Conservation (phyloP, 1,140 invertebrate genomes). For the Magallana angulata region DNA sequence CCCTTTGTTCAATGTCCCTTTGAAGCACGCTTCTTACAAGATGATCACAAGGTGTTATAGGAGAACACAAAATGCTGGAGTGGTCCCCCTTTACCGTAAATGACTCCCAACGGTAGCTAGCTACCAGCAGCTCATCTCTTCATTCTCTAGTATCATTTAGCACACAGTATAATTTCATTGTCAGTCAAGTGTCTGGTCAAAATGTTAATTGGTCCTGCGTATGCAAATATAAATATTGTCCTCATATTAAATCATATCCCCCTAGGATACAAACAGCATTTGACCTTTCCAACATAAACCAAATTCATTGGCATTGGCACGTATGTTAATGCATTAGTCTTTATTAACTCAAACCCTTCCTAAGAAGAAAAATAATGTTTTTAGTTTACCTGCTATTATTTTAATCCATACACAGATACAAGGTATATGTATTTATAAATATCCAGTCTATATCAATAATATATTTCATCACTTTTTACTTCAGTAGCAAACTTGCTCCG, state of each 20-base stretch:
- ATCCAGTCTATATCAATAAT: too few species aligned
- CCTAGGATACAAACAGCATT: background rate
- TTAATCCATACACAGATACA: too few species aligned
- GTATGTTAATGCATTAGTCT: background rate
- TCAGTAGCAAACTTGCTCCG: too few species aligned
- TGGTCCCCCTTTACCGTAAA: background rate
- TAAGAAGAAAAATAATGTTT: too few species aligned
- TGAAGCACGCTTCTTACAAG: background rate
- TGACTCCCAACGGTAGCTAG: background rate
- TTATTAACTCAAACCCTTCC: too few species aligned
- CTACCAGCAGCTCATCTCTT: background rate
- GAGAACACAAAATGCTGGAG: background rate
- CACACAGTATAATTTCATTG: slow-evolving; percentile 6
- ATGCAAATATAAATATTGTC: background rate
- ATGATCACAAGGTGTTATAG: background rate
- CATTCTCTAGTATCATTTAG: background rate
- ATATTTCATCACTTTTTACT: too few species aligned
- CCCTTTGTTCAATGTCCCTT: background rate
- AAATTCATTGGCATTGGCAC: background rate
- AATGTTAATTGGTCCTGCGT: background rate
- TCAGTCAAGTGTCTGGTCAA: slow-evolving; percentile 28
- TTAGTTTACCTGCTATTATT: too few species aligned
- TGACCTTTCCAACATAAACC: background rate
- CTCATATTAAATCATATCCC: background rate
- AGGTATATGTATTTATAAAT: too few species aligned